A percentile compares a stretch with the other conserved stretches of the same genome.
Evolutionary conservation across 37 sponge, comb jelly and placozoan species (phyloP).

Genomic region (Spongilla lacustris): DNA sequence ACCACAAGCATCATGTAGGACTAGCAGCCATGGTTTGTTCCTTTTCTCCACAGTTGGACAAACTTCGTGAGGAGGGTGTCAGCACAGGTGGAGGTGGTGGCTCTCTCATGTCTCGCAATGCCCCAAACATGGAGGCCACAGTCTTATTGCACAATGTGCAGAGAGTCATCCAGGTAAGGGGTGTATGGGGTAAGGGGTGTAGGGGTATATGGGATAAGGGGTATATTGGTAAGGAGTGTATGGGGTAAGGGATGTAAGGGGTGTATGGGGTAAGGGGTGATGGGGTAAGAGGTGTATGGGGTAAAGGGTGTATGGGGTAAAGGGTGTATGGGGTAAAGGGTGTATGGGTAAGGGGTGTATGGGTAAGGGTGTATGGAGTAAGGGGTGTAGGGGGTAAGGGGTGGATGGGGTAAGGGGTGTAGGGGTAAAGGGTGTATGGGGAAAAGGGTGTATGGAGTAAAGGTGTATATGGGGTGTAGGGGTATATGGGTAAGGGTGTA

Average conservation of each 20-base stretch:
- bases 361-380: too few relatives aligned
- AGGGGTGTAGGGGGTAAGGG: too few relatives aligned
- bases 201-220: too few relatives aligned
- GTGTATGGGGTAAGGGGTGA: background rate
- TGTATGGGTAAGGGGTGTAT: too few relatives aligned
- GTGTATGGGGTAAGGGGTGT: too few relatives aligned
- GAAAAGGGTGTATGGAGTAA: background rate
- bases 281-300: too few relatives aligned
- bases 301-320: background rate
- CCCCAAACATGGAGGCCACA: slow-evolving; percentile 90
- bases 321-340: too few relatives aligned
- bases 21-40: background rate
- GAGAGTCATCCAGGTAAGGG: slow-evolving; percentile 79
- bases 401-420: background rate
- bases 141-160: slow-evolving; percentile 93
- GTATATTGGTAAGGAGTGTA: background rate
- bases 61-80: slow-evolving; percentile 50
- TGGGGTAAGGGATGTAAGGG: background rate
- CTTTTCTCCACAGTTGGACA: slow-evolving; percentile 47
- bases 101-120: slow-evolving; percentile 28
- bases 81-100: slow-evolving; percentile 1
- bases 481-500: too few relatives aligned
- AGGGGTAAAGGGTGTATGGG: too few relatives aligned
- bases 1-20: too few relatives aligned
- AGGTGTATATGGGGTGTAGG: too few relatives aligned